These are phyloP conservation scores for Chelon labrosus DNA, from an alignment of 2,797 vertebrate genomes.

Conservation along the genomic window DNA sequence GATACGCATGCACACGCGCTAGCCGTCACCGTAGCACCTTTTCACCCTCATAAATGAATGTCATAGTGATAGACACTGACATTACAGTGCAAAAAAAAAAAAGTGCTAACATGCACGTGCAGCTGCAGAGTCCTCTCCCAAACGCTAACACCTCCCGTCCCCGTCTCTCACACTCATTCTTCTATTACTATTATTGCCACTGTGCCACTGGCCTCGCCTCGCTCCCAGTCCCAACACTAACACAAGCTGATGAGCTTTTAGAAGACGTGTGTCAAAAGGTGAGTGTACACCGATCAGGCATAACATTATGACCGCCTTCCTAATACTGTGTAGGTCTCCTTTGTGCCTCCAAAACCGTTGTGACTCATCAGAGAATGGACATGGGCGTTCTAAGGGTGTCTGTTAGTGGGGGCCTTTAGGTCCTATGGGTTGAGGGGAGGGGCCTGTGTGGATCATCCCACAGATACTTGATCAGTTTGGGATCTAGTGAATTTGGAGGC, in stretches of 20 bases:
- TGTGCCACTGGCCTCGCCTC: conserved; percentile 12
- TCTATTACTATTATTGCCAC: conserved; percentile 5
- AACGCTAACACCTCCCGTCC: not conserved
- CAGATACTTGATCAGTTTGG: too few relatives aligned
- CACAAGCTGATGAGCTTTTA: conserved; percentile 41
- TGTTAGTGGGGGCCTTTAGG: too few relatives aligned
- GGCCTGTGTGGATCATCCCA: too few relatives aligned
- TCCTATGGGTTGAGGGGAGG: too few relatives aligned
- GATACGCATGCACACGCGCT: not conserved
- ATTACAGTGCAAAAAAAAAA: conserved; percentile 11
- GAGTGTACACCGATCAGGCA: too few relatives aligned
- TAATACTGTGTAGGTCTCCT: too few relatives aligned
- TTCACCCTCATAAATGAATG: conserved; percentile 40
- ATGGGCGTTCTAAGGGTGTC: too few relatives aligned
- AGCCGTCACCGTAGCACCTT: not conserved
- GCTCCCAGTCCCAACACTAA: conserved; percentile 20
- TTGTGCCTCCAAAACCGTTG: too few relatives aligned
- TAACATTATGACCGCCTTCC: too few relatives aligned
- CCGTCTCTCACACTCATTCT: conserved; percentile 10
- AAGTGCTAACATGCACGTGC: too few relatives aligned
- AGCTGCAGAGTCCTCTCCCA: not conserved
- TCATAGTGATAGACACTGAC: conserved; percentile 31
- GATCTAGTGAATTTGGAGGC: too few relatives aligned
- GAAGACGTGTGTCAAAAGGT: not conserved
- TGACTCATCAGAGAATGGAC: too few relatives aligned